Evolutionary conservation across 2,888 invertebrate genomes (phyloP).

Genomic region (Eledone cirrhosa): DNA sequence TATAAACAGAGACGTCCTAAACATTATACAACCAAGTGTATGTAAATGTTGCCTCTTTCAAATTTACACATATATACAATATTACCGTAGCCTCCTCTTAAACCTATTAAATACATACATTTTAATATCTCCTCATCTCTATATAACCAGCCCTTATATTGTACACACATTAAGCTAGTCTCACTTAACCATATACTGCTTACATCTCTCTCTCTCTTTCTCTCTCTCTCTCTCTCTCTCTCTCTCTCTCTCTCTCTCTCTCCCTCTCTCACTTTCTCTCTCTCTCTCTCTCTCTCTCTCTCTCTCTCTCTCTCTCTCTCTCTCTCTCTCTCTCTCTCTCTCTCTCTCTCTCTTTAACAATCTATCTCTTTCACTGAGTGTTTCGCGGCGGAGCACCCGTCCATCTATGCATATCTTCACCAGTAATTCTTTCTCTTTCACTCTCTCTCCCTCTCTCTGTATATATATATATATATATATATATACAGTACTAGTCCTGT

Average conservation of each 20-base stretch:
- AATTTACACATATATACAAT: no score
- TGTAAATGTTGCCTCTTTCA: no score
- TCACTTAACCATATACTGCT: conserved; percentile 11
- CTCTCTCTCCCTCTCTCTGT: no score
- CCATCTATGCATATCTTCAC: no score
- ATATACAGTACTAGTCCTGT: no score
- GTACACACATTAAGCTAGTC: background rate
- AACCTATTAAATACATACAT: background rate
- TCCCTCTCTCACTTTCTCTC: conserved; percentile 28
- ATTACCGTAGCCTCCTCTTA: background rate
- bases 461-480: no score
- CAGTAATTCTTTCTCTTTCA: no score
- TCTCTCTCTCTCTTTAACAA: background rate
- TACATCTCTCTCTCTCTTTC: background rate
- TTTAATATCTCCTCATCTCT: background rate
- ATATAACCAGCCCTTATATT: background rate
- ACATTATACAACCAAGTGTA: no score
- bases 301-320: conserved; percentile 24
- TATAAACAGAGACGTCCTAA: no score
- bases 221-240: background rate
- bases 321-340: background rate
- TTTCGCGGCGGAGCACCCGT: no score
- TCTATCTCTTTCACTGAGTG: background rate
- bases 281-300: conserved; percentile 26
- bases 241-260: conserved; percentile 27